Conservation (phyloP, 2,113 vertebrate genomes). For the Eclectus roratus region DNA sequence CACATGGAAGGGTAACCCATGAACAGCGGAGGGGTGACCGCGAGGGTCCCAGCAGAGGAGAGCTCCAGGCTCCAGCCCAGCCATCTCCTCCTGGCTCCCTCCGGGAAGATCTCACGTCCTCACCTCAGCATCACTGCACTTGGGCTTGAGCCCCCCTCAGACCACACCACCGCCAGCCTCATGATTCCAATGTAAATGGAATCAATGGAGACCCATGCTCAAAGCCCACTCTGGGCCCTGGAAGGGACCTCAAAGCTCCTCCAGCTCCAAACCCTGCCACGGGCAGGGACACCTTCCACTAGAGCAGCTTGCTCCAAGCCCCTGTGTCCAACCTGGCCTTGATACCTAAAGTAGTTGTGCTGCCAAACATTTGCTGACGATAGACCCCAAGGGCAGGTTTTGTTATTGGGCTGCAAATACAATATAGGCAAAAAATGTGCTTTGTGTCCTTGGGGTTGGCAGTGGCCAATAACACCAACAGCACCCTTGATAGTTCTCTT, state of each 20-base stretch:
- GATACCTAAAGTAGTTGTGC: not conserved
- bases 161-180: not conserved
- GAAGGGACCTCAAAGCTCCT: not conserved
- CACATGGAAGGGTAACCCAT: not conserved
- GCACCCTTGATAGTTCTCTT: not conserved
- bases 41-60: not conserved
- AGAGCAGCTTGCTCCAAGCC: too few species aligned
- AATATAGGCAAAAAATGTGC: not conserved
- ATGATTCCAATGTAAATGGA: fast-evolving
- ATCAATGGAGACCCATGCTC: not conserved
- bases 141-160: not conserved
- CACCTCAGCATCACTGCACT: not conserved
- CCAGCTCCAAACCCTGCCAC: not conserved
- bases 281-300: not conserved
- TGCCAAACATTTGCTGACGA: not conserved
- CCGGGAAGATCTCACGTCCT: not conserved
- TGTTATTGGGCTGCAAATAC: too few species aligned
- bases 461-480: not conserved
- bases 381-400: not conserved
- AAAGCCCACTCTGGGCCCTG: not conserved
- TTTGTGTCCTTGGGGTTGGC: not conserved
- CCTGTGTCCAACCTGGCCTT: too few species aligned
- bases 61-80: not conserved
- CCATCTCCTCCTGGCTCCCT: not conserved
- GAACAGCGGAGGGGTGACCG: too few species aligned